Conservation (phyloP, 2,888 invertebrate genomes). For the Seira ritae region DNA sequence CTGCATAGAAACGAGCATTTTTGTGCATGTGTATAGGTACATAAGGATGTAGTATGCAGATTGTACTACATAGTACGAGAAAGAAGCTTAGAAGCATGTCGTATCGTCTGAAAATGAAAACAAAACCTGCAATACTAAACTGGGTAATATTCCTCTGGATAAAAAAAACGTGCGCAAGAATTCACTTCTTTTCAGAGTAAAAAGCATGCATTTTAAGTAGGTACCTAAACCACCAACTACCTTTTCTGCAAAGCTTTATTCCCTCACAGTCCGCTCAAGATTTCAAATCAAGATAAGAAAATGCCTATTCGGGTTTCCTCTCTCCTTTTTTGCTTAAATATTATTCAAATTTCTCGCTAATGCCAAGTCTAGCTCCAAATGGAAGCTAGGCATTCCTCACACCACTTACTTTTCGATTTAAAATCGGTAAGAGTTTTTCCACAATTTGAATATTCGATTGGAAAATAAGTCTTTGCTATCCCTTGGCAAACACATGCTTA, state of each 20-base stretch:
- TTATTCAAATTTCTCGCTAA: not conserved
- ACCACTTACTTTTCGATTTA: not conserved
- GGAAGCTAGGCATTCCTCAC: not conserved
- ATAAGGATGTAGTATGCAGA: not conserved
- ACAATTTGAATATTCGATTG: too few relatives aligned
- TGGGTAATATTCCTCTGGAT: slow-evolving; percentile 20
- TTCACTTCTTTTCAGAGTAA: slow-evolving; percentile 16
- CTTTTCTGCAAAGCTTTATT: not conserved
- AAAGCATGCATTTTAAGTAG: slow-evolving; percentile 56
- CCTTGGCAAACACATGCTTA: too few relatives aligned
- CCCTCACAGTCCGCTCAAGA: not conserved
- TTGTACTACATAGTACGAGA: not conserved
- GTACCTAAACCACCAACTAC: slow-evolving; percentile 46
- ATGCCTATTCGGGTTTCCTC: not conserved
- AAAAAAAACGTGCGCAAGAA: slow-evolving; percentile 58
- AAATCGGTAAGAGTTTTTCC: not conserved
- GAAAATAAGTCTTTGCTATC: too few relatives aligned
- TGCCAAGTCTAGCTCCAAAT: not conserved
- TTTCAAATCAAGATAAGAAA: not conserved
- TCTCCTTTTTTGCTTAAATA: not conserved
- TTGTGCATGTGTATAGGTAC: not conserved
- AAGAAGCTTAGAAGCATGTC: too few relatives aligned
- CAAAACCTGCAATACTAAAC: not conserved
- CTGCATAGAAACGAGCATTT: not conserved
- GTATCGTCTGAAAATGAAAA: too few relatives aligned